Conservation (phyloP, 1,140 invertebrate species). For the Aphelinus certus region DNA sequence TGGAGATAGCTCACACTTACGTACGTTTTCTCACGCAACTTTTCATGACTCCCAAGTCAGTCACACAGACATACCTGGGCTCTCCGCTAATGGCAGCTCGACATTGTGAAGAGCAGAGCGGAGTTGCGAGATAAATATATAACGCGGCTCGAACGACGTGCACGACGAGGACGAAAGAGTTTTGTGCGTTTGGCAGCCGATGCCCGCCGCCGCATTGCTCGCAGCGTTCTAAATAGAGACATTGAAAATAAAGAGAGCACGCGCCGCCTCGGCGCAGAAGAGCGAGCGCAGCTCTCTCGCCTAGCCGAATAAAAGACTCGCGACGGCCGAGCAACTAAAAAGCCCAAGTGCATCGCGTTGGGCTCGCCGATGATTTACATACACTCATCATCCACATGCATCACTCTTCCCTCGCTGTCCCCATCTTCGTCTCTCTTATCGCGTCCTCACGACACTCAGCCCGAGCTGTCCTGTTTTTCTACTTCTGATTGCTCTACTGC, state of each 20-base stretch:
- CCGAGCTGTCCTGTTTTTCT: neutral
- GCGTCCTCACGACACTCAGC: neutral
- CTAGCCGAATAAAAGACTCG: neutral
- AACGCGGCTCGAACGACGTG: too few relatives aligned
- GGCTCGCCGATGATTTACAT: neutral
- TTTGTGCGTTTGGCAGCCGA: conserved; percentile 24
- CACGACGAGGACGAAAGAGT: too few relatives aligned
- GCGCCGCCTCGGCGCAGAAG: neutral
- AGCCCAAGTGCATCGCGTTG: conserved; percentile 16
- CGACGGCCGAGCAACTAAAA: neutral
- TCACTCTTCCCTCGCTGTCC: too few relatives aligned
- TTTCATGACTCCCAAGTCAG: too few relatives aligned
- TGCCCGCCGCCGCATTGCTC: conserved; percentile 3
- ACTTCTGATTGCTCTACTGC: neutral
- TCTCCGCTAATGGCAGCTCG: too few relatives aligned
- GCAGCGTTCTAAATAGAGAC: conserved; percentile 33
- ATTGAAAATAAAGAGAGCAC: conserved; percentile 33
- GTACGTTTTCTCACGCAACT: too few relatives aligned
- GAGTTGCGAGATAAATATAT: too few relatives aligned
- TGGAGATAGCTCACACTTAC: too few relatives aligned
- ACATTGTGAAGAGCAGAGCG: too few relatives aligned
- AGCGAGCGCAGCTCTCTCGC: too few relatives aligned
- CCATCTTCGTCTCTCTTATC: neutral
- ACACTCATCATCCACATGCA: too few relatives aligned
- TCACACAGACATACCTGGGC: too few relatives aligned